phyloP scores from a whole-genome alignment of 1,140 invertebrate species.

The Streblospio benedicti region DNA sequence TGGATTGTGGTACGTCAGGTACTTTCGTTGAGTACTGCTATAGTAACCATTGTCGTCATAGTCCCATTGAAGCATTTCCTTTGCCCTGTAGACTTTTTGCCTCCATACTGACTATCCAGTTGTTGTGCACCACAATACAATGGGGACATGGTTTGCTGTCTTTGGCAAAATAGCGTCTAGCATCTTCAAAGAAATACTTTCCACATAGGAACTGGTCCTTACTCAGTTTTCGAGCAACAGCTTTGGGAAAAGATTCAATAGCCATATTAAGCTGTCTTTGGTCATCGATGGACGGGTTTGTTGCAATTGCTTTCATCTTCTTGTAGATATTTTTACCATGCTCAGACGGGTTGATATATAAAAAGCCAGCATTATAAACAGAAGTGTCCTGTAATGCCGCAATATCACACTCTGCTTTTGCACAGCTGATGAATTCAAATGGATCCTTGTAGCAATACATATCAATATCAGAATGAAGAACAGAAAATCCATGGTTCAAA shows the following conservation, averaged over 20 bases:
- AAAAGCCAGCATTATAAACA: conserved; percentile 16
- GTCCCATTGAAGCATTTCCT: conserved; percentile 13
- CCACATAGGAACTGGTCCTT: conserved; percentile 1
- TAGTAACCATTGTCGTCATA: conserved; percentile 16
- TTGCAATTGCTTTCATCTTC: conserved; percentile 1
- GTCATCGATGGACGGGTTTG: background rate
- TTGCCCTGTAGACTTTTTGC: conserved; percentile 16
- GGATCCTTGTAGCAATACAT: conserved; percentile 13
- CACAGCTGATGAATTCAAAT: conserved; percentile 2
- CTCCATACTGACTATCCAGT: conserved; percentile 19
- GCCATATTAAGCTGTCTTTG: background rate
- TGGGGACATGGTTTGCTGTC: conserved; percentile 1
- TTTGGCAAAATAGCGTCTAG: conserved; percentile 1
- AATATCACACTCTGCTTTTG: conserved; percentile 3
- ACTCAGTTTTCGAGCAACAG: background rate
- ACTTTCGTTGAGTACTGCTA: background rate
- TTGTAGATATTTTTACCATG: background rate
- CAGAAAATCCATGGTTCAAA: conserved; percentile 12
- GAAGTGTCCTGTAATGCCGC: conserved; percentile 10
- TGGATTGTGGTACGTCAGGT: conserved; percentile 14
- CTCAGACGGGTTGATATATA: conserved; percentile 5
- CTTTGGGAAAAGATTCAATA: background rate
- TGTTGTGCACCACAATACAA: conserved; percentile 15
- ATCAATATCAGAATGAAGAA: conserved; percentile 17
- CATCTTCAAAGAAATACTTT: conserved; percentile 12